Percentiles rank a stretch among this genome's conserved stretches.
Conservation (phyloP, 2,113 vertebrate species). For the Dolichotis patagonum region DNA sequence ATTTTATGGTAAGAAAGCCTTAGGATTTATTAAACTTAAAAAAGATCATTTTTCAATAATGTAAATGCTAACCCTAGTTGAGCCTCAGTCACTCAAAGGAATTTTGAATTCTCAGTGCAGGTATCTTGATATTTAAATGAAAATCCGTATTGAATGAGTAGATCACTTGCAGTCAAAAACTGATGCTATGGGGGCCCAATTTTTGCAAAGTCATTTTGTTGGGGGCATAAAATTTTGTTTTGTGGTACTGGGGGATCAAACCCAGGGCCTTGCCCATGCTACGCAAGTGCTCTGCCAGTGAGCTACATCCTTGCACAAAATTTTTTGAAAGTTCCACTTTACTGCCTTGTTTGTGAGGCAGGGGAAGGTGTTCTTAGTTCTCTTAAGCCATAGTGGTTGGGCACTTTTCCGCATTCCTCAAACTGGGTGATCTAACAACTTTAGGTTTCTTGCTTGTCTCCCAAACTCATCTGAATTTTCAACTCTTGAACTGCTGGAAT, state of each 20-base stretch:
- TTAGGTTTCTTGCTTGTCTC: neutral
- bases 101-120: neutral
- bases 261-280: neutral
- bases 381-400: rapidly evolving
- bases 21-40: conserved; percentile 58
- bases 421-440: neutral
- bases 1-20: neutral
- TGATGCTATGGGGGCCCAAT: neutral
- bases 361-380: rapidly evolving
- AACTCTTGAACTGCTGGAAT: neutral
- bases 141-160: neutral
- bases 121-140: conserved; percentile 20
- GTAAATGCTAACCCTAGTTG: conserved; percentile 46
- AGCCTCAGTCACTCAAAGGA: conserved; percentile 14
- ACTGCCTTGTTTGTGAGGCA: neutral
- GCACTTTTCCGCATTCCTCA: neutral
- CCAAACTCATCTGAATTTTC: neutral
- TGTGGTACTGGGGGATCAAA: neutral
- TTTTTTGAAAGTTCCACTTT: neutral
- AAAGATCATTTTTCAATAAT: conserved; percentile 2
- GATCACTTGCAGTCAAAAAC: neutral
- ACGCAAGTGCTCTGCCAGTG: neutral
- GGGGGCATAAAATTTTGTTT: neutral
- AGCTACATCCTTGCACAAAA: neutral
- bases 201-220: neutral